phyloP scores from a whole-genome alignment of 2,113 vertebrate genomes.

The Bujurquina vittata region DNA sequence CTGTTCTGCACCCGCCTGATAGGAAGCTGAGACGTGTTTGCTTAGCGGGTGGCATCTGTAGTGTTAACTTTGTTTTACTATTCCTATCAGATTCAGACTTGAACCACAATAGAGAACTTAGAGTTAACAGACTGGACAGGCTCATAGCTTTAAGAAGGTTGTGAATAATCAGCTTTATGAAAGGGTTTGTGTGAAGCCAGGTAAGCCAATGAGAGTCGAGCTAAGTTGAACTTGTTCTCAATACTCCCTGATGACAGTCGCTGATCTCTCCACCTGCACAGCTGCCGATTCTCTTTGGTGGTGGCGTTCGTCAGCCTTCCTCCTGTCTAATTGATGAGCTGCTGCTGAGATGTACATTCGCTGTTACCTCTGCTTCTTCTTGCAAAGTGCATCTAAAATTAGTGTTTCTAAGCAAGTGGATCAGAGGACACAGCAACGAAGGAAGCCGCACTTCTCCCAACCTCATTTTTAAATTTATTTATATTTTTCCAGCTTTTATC shows the following conservation, averaged over 20 bases:
- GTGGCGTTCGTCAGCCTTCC: constrained; percentile 8
- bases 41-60: neutral
- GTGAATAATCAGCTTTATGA: neutral
- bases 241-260: neutral
- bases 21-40: too few relatives aligned
- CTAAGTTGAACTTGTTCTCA: neutral
- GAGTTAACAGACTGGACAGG: neutral
- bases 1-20: neutral
- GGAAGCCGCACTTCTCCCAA: constrained; percentile 19
- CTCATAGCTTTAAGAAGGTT: neutral
- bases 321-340: constrained; percentile 39
- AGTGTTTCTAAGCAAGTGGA: neutral
- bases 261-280: constrained; percentile 20
- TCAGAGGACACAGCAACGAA: neutral
- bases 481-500: neutral
- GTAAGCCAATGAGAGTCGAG: neutral
- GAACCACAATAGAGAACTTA: neutral
- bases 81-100: neutral
- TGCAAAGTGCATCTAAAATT: constrained; percentile 6
- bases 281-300: neutral
- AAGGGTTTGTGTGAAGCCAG: neutral
- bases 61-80: neutral
- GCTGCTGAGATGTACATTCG: neutral
- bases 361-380: neutral
- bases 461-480: neutral